Base-by-base conservation (phyloP, 1,140 invertebrate genomes). In the Apis dorsata region DNA sequence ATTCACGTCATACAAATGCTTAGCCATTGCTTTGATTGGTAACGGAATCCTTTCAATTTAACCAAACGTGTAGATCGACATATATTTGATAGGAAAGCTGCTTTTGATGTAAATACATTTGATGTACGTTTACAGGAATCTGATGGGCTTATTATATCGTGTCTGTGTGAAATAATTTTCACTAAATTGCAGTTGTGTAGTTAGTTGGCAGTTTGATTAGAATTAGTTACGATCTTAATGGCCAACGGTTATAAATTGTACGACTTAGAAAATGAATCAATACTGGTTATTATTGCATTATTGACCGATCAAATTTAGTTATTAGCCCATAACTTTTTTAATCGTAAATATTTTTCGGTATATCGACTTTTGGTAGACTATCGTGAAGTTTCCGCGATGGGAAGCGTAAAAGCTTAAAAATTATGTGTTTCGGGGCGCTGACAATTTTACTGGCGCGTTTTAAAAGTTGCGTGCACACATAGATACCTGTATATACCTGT, bases 391-490 rank as follows among this genome's bases (percentile, higher is more conserved):
- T 59, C 21, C 81, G 12, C 28, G 57, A 76, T 55, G 7, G n/a
- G 59, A 51, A 57, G 75, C 59, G 81, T 79, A 78, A 83, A 83
- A 83, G 81, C 82, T 80, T 84, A 78, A 74, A 72, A 84, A 84
- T 79, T 84, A 74, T 73, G 77, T 44, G 77, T 71, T 59, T 70
- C 70, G 19, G 21, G 49, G 49, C 63, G 63, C 63, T 74, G 82
- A 84, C 82, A 84, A 84, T 84, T 84, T 84, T 84, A 84, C 44
- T 69, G 59, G 55, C 60, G 24, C 70, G 34, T 84, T 84, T 84
- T 80, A 84, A 84, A 80, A 72, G 69, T 24, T 24, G 19, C 44
- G 21, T 34, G 24, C 53, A 19, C 13, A 21, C 70, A 8, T 9
- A 13, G 12, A 1, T 21, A 11, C 7, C 59, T 70, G 7, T 60